Percentiles rank a stretch among this genome's conserved stretches.
Evolutionary conservation across 2,888 invertebrate genomes (phyloP).

Genomic region (Bedellia somnulentella): DNA sequence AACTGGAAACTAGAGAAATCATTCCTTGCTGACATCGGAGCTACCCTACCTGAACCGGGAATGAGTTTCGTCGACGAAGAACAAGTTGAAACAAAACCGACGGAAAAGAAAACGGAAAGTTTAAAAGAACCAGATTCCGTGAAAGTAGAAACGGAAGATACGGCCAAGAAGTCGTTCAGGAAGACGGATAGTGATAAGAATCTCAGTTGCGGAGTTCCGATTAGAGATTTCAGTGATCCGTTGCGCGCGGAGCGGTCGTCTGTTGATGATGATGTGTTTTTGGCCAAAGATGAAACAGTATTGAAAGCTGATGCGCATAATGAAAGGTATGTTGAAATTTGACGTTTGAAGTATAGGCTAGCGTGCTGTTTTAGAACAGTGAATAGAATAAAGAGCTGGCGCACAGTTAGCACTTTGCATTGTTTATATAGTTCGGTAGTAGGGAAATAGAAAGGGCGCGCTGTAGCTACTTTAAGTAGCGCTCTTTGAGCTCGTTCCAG

Average conservation of each 20-base stretch:
- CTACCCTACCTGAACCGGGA: slow-evolving; percentile 41
- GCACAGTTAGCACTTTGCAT: too few relatives aligned
- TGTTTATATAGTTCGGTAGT: too few relatives aligned
- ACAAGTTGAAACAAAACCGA: neutral
- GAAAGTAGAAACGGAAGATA: neutral
- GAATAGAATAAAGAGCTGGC: too few relatives aligned
- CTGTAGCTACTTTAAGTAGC: too few relatives aligned
- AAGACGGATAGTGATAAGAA: slow-evolving; percentile 40
- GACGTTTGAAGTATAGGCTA: too few relatives aligned
- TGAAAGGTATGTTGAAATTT: slow-evolving; percentile 39
- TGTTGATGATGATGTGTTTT: slow-evolving; percentile 45
- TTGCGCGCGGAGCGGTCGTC: slow-evolving; percentile 58
- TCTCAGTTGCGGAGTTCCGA: slow-evolving; percentile 51
- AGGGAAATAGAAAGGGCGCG: too few relatives aligned
- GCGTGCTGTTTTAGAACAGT: too few relatives aligned
- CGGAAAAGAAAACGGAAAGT: slow-evolving; percentile 3
- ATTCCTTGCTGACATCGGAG: slow-evolving; percentile 84
- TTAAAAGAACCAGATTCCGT: slow-evolving; percentile 6
- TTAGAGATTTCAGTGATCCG: slow-evolving; percentile 84
- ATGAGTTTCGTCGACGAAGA: slow-evolving; percentile 33
- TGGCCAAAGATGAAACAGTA: slow-evolving; percentile 38
- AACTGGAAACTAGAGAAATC: slow-evolving; percentile 92
- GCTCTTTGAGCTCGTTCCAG: too few relatives aligned
- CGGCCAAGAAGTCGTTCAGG: neutral
- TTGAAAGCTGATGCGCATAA: slow-evolving; percentile 37